Evolutionary conservation across 2,888 invertebrate species (phyloP), one percentile per base, ranked within the genome.

Genomic region (Phania funesta): DNA sequence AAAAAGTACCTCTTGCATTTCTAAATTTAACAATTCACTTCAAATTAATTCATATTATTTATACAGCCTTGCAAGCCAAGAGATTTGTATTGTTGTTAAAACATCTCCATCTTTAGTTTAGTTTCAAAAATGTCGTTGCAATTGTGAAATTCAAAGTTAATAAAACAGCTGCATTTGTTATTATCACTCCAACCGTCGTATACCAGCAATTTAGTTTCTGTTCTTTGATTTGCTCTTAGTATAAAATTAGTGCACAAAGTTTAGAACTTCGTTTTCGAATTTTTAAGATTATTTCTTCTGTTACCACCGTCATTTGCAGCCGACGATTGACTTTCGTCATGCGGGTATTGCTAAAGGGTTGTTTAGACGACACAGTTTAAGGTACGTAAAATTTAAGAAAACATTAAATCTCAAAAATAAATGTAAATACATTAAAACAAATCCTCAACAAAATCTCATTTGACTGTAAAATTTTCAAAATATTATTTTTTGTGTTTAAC

Each of bases 151-250:
- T 44, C 44, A 18, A 71, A 83, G 76, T 74, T 71, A 52, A 62
- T 46, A 73, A 75, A 62, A 71, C 79, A 80, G 71, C 75, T 82
- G 82, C 78, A 78, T 67, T 76, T 62, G 48, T 41, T 67, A 74
- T 82, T 71, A 71, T 65, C 68, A 76, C 60, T 38, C 54, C 22
- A 71, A 60, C 64, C 65, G 60, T 65, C 65, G 76, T 52, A 52
- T 58, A 60, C 56, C 56, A 48, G 56, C 62, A 78, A 35, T 70
- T 54, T 20, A 48, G 60, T 71, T 81, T 67, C 32, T 41, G 4
- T 32, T 60, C n/a, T 8, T 24, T 26, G 0, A 13, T 62, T 29
- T 46, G 4, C n/a, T 60, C 52, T 60, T 64, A 68, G 54, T 70
- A 65, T 78, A 32, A 82, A 77, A 54, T 46, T 50, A 58, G 35